phyloP scores from a whole-genome alignment of 2,113 vertebrate genomes.

The Cyanoliseus patagonus region DNA sequence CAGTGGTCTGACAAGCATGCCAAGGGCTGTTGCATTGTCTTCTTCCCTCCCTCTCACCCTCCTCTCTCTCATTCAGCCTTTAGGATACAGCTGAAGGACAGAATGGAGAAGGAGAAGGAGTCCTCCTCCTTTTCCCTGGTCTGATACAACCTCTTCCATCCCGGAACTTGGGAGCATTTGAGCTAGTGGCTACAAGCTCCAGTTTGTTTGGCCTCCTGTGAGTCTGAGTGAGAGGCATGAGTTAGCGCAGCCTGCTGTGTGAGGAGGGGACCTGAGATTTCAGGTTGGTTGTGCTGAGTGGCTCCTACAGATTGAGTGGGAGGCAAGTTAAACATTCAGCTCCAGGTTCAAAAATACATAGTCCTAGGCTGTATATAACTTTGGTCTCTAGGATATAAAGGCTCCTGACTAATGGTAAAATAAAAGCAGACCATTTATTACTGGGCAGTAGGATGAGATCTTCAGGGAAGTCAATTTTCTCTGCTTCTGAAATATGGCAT shows the following conservation, averaged over 20 bases:
- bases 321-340: background rate
- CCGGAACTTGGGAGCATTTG: background rate
- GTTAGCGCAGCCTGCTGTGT: background rate
- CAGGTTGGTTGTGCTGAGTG: background rate
- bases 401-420: background rate
- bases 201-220: background rate
- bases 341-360: background rate
- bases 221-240: fast-evolving
- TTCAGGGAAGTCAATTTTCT: background rate
- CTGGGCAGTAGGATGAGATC: background rate
- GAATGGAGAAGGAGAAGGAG: background rate
- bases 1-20: background rate
- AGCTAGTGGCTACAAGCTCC: background rate
- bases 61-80: background rate
- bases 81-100: background rate
- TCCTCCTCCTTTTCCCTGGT: background rate
- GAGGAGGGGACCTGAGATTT: background rate
- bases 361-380: background rate
- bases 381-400: background rate
- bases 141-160: background rate
- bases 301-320: background rate
- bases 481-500: background rate
- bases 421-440: background rate
- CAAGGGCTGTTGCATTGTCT: background rate
- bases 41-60: background rate